Conservation (phyloP, 2,797 vertebrate species). For the Falco novaeseelandiae region DNA sequence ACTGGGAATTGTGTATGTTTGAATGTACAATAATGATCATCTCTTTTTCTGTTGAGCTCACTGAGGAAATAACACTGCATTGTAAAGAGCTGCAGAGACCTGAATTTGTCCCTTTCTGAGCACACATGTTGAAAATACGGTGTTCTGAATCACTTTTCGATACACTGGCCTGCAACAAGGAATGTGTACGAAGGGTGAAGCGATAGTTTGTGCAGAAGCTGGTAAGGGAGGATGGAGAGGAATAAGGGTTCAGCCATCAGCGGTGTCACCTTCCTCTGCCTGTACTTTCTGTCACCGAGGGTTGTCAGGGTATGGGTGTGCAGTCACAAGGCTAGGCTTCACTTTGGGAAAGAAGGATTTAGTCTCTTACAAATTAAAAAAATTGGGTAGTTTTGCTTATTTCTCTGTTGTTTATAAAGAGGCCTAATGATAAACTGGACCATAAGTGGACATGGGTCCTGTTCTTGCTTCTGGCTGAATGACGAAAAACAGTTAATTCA, state of each 20-base stretch:
- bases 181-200: neutral
- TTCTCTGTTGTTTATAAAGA: neutral
- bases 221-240: neutral
- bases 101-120: neutral
- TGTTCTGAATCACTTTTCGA: neutral
- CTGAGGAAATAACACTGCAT: neutral
- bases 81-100: neutral
- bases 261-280: neutral
- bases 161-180: neutral
- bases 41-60: neutral
- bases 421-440: neutral
- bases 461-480: neutral
- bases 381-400: neutral
- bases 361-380: neutral
- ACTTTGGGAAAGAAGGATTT: neutral
- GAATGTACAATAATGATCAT: neutral
- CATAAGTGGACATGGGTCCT: neutral
- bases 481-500: neutral
- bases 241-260: fast-evolving
- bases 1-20: neutral
- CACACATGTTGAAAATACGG: fast-evolving
- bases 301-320: fast-evolving
- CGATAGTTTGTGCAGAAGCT: too few species aligned
- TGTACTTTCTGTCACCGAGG: neutral
- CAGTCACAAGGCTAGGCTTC: neutral